These are phyloP conservation scores for Tychaedon coryphoeus DNA, from an alignment of 2,113 vertebrate genomes.

Conservation along the genomic window DNA sequence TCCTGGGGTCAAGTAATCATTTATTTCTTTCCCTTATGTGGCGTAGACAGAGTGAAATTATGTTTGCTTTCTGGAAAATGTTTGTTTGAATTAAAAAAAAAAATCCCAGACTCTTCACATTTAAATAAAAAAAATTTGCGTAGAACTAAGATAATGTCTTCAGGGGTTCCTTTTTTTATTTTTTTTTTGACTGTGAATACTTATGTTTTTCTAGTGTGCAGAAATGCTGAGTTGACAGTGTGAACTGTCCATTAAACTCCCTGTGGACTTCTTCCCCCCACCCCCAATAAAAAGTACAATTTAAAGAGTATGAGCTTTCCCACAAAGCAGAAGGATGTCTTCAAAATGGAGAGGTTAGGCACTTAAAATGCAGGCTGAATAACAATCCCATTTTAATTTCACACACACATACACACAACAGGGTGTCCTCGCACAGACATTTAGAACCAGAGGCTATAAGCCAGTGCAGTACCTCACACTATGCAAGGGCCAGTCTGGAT, in stretches of 20 bases:
- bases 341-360: constrained; percentile 2
- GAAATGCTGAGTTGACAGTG: constrained; percentile 38
- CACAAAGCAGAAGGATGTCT: constrained; percentile 17
- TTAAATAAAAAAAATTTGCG: neutral
- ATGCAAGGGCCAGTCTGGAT: neutral
- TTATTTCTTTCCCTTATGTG: constrained; percentile 7
- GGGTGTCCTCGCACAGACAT: neutral
- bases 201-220: neutral
- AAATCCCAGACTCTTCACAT: neutral
- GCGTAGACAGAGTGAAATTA: neutral
- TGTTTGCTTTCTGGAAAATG: constrained; percentile 10
- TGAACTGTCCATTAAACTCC: neutral
- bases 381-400: constrained; percentile 31
- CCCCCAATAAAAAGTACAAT: neutral
- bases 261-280: neutral
- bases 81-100: neutral
- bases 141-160: neutral
- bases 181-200: neutral
- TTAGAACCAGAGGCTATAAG: neutral
- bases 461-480: neutral
- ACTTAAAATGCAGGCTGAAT: neutral
- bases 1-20: constrained; percentile 16
- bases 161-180: neutral
- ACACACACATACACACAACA: neutral
- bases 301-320: constrained; percentile 18